A percentile compares a stretch with the other conserved stretches of the same genome.
These are phyloP conservation scores for Dysdera silvatica DNA, from an alignment of 1,140 invertebrate genomes.

Conservation along the genomic window DNA sequence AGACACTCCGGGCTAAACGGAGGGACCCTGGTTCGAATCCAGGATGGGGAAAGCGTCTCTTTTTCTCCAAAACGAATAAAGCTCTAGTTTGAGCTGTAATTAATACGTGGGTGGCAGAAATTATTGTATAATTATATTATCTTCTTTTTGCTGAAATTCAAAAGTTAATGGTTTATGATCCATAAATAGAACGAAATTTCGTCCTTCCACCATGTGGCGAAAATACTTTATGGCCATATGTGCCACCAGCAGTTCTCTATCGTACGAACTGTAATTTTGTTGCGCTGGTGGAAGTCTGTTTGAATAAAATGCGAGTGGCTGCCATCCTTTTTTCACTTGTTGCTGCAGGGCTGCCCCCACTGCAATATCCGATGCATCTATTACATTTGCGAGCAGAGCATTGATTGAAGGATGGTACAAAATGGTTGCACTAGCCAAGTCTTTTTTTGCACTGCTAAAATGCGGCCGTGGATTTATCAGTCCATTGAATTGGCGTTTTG, in stretches of 20 bases:
- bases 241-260: constrained; percentile 36
- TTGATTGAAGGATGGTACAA: constrained; percentile 14
- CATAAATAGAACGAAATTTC: constrained; percentile 34
- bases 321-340: background rate
- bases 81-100: too few relatives aligned
- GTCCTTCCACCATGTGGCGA: constrained; percentile 36
- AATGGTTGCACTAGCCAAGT: constrained; percentile 27
- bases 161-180: constrained; percentile 38
- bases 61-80: too few relatives aligned
- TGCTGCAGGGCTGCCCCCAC: constrained; percentile 29
- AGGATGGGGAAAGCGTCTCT: too few relatives aligned
- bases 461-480: constrained; percentile 31
- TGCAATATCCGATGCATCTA: constrained; percentile 24
- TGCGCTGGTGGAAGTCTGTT: constrained; percentile 19
- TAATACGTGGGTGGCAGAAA: too few relatives aligned
- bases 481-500: constrained; percentile 19
- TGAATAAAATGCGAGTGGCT: constrained; percentile 31
- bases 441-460: constrained; percentile 43
- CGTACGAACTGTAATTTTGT: constrained; percentile 30
- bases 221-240: constrained; percentile 36
- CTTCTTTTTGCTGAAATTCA: constrained; percentile 29
- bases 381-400: constrained; percentile 8
- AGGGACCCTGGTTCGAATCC: too few relatives aligned
- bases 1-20: too few relatives aligned
- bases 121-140: too few relatives aligned